phyloP scores from a whole-genome alignment of 2,888 invertebrate species.

The Crossocerus cetratus region DNA sequence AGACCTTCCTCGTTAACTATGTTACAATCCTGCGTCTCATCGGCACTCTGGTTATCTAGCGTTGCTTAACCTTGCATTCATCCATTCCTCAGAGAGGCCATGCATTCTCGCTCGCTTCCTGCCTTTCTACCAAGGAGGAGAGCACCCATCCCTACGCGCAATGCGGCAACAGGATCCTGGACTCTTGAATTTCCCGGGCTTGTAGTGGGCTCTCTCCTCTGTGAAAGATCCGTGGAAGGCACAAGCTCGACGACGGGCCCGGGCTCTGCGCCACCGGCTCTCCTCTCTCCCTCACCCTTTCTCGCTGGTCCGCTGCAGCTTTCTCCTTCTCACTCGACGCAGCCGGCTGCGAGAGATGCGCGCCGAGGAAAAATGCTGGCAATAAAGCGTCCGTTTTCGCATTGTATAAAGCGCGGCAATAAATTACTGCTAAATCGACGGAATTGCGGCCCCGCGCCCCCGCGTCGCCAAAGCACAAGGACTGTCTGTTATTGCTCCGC shows the following conservation, averaged over 20 bases:
- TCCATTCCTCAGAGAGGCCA: neutral
- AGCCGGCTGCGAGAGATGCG: conserved; percentile 2
- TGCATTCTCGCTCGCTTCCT: neutral
- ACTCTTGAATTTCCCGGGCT: conserved; percentile 39
- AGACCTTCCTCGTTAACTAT: neutral
- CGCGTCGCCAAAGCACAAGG: neutral
- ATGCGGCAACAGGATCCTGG: neutral
- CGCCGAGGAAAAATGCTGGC: conserved; percentile 23
- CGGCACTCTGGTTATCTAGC: conserved; percentile 3
- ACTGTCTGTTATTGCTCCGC: conserved; percentile 13
- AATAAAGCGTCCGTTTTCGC: conserved; percentile 35
- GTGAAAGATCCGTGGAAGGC: conserved; percentile 22
- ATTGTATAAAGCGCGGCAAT: conserved; percentile 15
- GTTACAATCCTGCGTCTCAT: neutral
- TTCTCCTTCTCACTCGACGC: neutral
- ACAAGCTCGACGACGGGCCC: neutral
- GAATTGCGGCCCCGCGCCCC: conserved; percentile 14
- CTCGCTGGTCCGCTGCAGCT: no score
- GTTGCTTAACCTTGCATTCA: neutral
- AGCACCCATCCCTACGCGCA: neutral
- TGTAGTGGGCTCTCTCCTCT: conserved; percentile 7
- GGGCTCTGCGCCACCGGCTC: no score
- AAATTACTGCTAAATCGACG: conserved; percentile 44
- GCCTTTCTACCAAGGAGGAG: neutral
- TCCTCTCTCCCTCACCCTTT: no score